phyloP scores from a whole-genome alignment of 1,140 invertebrate genomes.

The Leptestheria dahalacensis region DNA sequence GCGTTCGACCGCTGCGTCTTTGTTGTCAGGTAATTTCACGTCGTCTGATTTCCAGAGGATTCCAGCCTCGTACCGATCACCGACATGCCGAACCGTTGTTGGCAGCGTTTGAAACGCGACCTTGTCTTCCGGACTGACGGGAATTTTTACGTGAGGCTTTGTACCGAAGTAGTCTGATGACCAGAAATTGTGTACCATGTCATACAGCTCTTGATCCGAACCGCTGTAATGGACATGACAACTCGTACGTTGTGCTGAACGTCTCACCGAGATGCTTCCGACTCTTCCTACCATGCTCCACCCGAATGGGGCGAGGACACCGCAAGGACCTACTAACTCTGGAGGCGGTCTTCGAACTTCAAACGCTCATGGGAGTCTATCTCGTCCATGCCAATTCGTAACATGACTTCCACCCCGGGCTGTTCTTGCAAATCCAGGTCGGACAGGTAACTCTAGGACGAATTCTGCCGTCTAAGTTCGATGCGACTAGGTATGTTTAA shows the following conservation, averaged over 20 bases:
- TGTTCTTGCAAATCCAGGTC: neutral
- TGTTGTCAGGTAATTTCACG: constrained; percentile 8
- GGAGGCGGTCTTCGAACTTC: neutral
- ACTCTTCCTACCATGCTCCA: neutral
- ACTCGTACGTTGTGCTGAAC: neutral
- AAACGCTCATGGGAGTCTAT: neutral
- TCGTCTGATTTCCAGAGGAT: constrained; percentile 14
- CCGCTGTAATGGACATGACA: neutral
- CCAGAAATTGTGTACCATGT: constrained; percentile 12
- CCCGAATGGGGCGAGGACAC: neutral
- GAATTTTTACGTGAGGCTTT: neutral
- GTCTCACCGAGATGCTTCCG: neutral
- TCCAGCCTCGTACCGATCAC: constrained; percentile 14
- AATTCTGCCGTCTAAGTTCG: neutral
- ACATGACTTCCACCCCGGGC: neutral
- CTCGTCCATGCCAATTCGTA: neutral
- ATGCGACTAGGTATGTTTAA: neutral
- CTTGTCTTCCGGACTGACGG: constrained; percentile 1
- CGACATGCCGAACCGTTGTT: constrained; percentile 1
- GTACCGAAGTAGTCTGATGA: constrained; percentile 13
- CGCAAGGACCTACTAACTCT: neutral
- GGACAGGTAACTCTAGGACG: neutral
- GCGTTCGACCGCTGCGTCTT: neutral
- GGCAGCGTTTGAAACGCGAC: constrained; percentile 10
- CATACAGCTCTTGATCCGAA: neutral